A percentile compares a stretch with the other conserved stretches of the same genome.
phyloP scores from a whole-genome alignment of 2,113 vertebrate species.

The Percina caprodes region DNA sequence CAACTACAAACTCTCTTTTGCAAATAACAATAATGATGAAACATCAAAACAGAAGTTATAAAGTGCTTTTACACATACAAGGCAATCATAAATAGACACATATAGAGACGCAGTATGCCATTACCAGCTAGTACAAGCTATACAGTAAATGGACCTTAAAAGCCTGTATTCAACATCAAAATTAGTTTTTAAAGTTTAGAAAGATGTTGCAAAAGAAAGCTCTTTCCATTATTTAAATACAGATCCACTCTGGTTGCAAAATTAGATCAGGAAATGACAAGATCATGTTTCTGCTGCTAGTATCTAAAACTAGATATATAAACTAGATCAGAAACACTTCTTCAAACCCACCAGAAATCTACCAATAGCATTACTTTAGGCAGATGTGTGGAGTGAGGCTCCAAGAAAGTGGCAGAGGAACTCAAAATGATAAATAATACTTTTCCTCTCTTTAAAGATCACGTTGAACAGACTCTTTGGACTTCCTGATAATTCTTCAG shows the following conservation, averaged over 20 bases:
- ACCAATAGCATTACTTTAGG: not conserved
- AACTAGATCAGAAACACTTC: not conserved
- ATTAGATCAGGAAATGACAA: not conserved
- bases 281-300: not conserved
- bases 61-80: not conserved
- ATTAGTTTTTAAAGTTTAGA: not conserved
- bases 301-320: not conserved
- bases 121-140: not conserved
- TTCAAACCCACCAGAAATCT: not conserved
- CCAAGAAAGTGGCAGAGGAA: not conserved
- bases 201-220: not conserved
- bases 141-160: not conserved
- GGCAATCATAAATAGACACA: not conserved
- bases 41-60: not conserved
- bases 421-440: not conserved
- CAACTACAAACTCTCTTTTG: not conserved
- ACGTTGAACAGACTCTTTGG: not conserved
- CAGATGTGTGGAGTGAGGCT: not conserved
- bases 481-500: constrained; percentile 4
- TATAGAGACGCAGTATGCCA: not conserved
- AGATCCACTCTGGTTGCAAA: not conserved
- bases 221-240: not conserved
- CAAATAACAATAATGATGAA: not conserved
- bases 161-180: not conserved
- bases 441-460: constrained; percentile 14